phyloP scores from a whole-genome alignment of 2,888 invertebrate species.

The Epistrophe grossulariae region DNA sequence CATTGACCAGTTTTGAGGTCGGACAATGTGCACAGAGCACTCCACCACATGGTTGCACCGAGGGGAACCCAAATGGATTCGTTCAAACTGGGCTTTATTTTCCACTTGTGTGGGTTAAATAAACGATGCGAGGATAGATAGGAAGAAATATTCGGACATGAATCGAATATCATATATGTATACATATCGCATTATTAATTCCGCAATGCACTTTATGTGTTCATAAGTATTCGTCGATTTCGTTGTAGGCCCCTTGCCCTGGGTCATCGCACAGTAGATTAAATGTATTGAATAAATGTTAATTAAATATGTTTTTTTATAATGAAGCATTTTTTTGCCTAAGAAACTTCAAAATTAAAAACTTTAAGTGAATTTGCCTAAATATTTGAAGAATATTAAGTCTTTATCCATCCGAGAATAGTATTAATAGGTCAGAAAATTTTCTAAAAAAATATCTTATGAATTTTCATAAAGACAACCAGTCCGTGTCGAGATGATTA shows the following conservation, averaged over 20 bases:
- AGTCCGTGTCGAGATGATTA: no score
- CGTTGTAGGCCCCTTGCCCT: neutral
- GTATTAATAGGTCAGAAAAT: no score
- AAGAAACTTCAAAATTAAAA: no score
- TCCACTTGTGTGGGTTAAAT: conserved; percentile 64
- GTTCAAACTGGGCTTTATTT: conserved; percentile 34
- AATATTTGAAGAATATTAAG: no score
- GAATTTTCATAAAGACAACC: no score
- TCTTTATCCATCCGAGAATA: no score
- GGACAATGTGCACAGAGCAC: conserved; percentile 8
- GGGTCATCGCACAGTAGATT: neutral
- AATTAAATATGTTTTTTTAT: no score
- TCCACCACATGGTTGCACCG: conserved; percentile 16
- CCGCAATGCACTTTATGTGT: conserved; percentile 59
- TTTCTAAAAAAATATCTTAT: no score
- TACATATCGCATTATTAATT: conserved; percentile 66
- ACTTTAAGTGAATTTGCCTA: no score
- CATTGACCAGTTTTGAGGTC: conserved; percentile 59
- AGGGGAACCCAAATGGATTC: conserved; percentile 21
- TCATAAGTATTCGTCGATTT: conserved; percentile 33
- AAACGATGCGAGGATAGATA: conserved; percentile 40
- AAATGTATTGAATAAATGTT: neutral
- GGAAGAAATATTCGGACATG: conserved; percentile 41
- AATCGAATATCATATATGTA: conserved; percentile 59
- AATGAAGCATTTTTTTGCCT: no score